Evolutionary conservation across 53 echinoderm and acorn worm genomes (phyloP).

Genomic region (Stichopus horrens): DNA sequence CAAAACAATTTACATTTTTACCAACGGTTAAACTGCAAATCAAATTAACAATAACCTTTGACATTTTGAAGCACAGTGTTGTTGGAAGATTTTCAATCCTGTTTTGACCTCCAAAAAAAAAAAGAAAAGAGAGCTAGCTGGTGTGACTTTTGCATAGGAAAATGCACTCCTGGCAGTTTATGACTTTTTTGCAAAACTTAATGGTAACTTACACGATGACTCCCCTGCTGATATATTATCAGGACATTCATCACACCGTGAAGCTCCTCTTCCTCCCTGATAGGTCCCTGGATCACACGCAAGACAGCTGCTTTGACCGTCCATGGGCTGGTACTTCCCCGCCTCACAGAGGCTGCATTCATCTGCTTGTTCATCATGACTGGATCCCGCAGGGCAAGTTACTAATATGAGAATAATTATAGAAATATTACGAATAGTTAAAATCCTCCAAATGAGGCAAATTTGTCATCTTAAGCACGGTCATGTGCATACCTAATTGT

Average conservation of each 20-base stretch:
- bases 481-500: too few relatives aligned
- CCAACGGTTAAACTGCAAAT: too few relatives aligned
- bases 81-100: too few relatives aligned
- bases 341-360: background rate
- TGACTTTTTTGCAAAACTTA: background rate
- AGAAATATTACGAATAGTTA: too few relatives aligned
- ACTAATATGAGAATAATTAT: background rate
- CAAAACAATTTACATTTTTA: too few relatives aligned
- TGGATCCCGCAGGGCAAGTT: slow-evolving; percentile 6
- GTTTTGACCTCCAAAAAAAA: too few relatives aligned
- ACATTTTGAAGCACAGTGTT: too few relatives aligned
- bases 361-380: background rate
- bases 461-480: too few relatives aligned
- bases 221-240: background rate
- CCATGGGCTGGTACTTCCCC: background rate
- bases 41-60: too few relatives aligned
- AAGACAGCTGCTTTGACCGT: background rate
- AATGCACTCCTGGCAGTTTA: background rate
- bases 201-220: background rate
- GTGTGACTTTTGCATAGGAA: too few relatives aligned
- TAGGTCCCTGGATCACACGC: background rate
- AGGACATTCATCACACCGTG: slow-evolving; percentile 11
- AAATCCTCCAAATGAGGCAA: too few relatives aligned
- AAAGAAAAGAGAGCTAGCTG: too few relatives aligned
- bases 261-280: background rate